Percentiles rank a stretch among this genome's conserved stretches.
Conservation (phyloP, 2,888 invertebrate genomes). For the Drosophila histrio region DNA sequence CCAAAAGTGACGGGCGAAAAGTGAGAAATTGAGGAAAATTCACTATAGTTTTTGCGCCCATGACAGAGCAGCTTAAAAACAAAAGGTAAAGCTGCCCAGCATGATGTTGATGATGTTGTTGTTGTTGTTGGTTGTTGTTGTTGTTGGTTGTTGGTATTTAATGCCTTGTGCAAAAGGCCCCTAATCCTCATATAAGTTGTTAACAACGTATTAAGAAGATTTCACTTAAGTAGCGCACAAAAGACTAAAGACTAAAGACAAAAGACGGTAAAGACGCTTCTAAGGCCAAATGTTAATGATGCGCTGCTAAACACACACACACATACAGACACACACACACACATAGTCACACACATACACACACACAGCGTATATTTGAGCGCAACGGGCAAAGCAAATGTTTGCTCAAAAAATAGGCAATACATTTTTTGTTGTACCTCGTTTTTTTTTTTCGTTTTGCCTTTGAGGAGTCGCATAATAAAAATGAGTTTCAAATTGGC, state of each 20-base stretch:
- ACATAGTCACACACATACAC: not conserved
- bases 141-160: not conserved
- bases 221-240: constrained; percentile 67
- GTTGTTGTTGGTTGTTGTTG: not conserved
- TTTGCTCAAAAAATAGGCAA: constrained; percentile 62
- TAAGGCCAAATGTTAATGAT: constrained; percentile 62
- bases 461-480: constrained; percentile 39
- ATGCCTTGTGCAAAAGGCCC: constrained; percentile 4
- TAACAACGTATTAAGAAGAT: constrained; percentile 77
- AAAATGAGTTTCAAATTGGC: constrained; percentile 79
- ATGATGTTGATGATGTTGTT: not conserved
- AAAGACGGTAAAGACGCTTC: constrained; percentile 33
- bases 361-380: not conserved
- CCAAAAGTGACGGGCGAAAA: constrained; percentile 64
- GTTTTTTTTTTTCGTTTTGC: constrained; percentile 8
- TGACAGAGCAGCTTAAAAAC: constrained; percentile 20
- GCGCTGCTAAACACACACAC: constrained; percentile 35
- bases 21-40: constrained; percentile 29
- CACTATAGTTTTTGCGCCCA: constrained; percentile 51
- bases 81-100: constrained; percentile 18
- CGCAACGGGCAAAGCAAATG: constrained; percentile 18
- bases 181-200: constrained; percentile 71
- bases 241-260: constrained; percentile 53
- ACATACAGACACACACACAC: constrained; percentile 10
- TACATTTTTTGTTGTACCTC: constrained; percentile 32